A percentile compares a stretch with the other conserved stretches of the same genome.
phyloP scores from a whole-genome alignment of 2,797 vertebrate genomes.

The Notoglanidium macrostoma region DNA sequence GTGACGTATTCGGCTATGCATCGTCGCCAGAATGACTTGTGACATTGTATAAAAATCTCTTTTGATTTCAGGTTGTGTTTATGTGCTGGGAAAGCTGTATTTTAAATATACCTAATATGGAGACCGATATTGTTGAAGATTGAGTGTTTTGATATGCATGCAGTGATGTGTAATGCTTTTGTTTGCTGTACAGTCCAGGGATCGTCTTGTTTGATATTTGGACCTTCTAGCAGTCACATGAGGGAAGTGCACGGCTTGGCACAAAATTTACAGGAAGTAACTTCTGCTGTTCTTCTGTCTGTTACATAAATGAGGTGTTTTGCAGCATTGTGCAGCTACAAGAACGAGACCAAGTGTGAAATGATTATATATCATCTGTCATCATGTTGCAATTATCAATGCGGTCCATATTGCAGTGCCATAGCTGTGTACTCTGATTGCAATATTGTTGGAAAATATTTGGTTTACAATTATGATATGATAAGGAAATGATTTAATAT shows the following conservation, averaged over 20 bases:
- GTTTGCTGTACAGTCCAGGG: neutral
- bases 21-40: neutral
- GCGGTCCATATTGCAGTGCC: neutral
- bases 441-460: neutral
- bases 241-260: neutral
- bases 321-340: neutral
- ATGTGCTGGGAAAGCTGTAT: neutral
- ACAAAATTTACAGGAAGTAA: neutral
- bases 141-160: neutral
- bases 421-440: neutral
- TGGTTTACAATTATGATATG: neutral
- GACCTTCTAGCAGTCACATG: neutral
- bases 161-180: neutral
- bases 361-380: neutral
- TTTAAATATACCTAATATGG: neutral
- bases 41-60: neutral
- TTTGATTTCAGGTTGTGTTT: neutral
- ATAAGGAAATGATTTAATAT: neutral
- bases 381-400: neutral
- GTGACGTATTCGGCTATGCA: neutral
- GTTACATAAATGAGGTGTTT: neutral
- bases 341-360: neutral
- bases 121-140: neutral
- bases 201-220: neutral
- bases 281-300: neutral